These are phyloP conservation scores for Heliconius charithonia DNA, from an alignment of 2,888 invertebrate species.

Conservation along the genomic window DNA sequence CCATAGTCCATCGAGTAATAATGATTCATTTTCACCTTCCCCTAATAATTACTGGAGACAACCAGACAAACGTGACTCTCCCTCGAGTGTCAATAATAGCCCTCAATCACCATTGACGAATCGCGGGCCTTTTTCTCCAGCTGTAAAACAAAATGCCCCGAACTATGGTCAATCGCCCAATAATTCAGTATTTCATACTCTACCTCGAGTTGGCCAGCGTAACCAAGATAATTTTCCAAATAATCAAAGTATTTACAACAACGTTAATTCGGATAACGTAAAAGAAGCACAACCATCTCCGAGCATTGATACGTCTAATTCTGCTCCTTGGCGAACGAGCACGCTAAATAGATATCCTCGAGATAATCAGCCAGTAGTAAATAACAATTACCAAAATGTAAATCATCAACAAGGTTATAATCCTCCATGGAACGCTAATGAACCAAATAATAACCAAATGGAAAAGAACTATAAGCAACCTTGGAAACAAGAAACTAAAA, in stretches of 20 bases:
- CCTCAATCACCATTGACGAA: conserved; percentile 61
- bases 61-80: conserved; percentile 76
- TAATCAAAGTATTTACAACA: conserved; percentile 58
- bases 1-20: conserved; percentile 66
- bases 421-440: conserved; percentile 71
- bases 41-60: conserved; percentile 80
- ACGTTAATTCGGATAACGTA: conserved; percentile 62
- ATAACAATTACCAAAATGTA: conserved; percentile 59
- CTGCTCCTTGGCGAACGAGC: conserved; percentile 73
- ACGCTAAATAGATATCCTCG: conserved; percentile 69
- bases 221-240: conserved; percentile 60
- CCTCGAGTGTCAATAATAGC: conserved; percentile 59
- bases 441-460: conserved; percentile 61
- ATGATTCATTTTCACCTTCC: conserved; percentile 70
- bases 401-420: conserved; percentile 65
- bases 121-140: conserved; percentile 65
- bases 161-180: conserved; percentile 62
- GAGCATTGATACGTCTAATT: conserved; percentile 56
- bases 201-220: conserved; percentile 69
- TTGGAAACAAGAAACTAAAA: conserved; percentile 69
- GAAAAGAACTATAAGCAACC: conserved; percentile 63
- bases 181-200: conserved; percentile 67
- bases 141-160: conserved; percentile 62
- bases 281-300: conserved; percentile 59
- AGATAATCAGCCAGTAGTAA: conserved; percentile 60